Percentiles rank a stretch among this genome's conserved stretches.
Evolutionary conservation across 1,140 invertebrate genomes (phyloP).

Genomic region (Phymorhynchus buccinoides): DNA sequence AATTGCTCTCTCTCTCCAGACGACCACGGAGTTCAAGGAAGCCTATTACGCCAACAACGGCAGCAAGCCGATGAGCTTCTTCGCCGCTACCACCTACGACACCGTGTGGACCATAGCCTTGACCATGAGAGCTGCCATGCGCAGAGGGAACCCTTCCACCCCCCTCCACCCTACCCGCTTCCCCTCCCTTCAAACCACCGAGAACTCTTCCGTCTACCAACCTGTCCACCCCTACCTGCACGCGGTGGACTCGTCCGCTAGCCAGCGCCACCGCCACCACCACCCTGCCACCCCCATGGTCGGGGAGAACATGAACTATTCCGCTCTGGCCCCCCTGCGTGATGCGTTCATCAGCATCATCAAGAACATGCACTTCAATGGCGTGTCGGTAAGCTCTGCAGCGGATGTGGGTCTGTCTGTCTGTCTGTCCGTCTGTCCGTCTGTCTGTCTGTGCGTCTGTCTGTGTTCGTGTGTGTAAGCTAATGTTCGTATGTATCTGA

Average conservation of each 20-base stretch:
- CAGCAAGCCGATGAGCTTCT: constrained; percentile 76
- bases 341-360: constrained; percentile 81
- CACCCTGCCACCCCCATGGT: background rate
- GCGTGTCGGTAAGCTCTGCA: constrained; percentile 20
- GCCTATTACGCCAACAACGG: constrained; percentile 77
- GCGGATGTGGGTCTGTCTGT: background rate
- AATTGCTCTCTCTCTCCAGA: too few species aligned
- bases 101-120: constrained; percentile 90
- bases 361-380: constrained; percentile 69
- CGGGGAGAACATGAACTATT: constrained; percentile 79
- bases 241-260: too few species aligned
- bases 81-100: constrained; percentile 87
- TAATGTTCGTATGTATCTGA: background rate
- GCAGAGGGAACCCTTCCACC: too few species aligned
- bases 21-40: constrained; percentile 80
- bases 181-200: too few species aligned
- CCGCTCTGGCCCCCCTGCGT: constrained; percentile 80
- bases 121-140: constrained; percentile 77
- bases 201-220: too few species aligned
- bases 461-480: too few species aligned
- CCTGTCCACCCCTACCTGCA: too few species aligned
- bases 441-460: background rate
- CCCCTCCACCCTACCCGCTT: too few species aligned
- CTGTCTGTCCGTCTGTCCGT: background rate
- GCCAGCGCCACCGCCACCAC: background rate